A percentile compares a stretch with the other conserved stretches of the same genome.
These are phyloP conservation scores for Eurytoma californica DNA, from an alignment of 2,888 invertebrate species.

Conservation along the genomic window DNA sequence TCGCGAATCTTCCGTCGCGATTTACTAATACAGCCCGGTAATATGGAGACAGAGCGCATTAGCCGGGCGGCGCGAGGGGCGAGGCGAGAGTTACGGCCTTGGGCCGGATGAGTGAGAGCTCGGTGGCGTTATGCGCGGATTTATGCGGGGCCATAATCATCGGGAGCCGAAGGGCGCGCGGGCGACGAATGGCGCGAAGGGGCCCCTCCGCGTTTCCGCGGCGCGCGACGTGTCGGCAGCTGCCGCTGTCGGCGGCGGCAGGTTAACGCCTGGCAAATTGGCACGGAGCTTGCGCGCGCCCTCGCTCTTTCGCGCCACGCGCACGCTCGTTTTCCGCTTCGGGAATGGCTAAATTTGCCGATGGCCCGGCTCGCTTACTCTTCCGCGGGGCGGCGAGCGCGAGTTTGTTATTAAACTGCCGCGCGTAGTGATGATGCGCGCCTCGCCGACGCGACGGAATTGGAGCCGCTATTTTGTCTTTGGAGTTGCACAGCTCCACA, in stretches of 20 bases:
- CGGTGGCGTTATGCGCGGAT: conserved; percentile 60
- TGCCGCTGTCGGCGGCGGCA: conserved; percentile 66
- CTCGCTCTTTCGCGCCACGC: conserved; percentile 57
- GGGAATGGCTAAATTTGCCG: conserved; percentile 60
- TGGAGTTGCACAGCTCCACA: too few relatives aligned
- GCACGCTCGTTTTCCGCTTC: conserved; percentile 63
- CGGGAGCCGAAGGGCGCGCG: conserved; percentile 53
- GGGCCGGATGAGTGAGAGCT: conserved; percentile 46
- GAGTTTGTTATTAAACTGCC: conserved; percentile 52
- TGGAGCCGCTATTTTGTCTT: not conserved
- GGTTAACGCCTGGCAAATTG: conserved; percentile 69
- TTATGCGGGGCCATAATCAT: conserved; percentile 64
- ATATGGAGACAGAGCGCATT: conserved; percentile 9
- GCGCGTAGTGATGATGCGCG: not conserved
- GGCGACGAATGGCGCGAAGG: conserved; percentile 33
- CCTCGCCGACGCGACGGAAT: not conserved
- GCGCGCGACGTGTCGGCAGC: conserved; percentile 58
- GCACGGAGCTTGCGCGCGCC: conserved; percentile 61
- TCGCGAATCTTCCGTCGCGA: too few relatives aligned
- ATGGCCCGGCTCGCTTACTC: conserved; percentile 46
- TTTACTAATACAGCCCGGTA: not conserved
- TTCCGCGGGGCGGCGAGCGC: not conserved
- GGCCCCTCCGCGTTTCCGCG: conserved; percentile 5
- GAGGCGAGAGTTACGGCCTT: conserved; percentile 52
- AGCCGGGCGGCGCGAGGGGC: not conserved